Conservation (phyloP, 2,113 vertebrate genomes). For the Melanotaenia duboulayi region DNA sequence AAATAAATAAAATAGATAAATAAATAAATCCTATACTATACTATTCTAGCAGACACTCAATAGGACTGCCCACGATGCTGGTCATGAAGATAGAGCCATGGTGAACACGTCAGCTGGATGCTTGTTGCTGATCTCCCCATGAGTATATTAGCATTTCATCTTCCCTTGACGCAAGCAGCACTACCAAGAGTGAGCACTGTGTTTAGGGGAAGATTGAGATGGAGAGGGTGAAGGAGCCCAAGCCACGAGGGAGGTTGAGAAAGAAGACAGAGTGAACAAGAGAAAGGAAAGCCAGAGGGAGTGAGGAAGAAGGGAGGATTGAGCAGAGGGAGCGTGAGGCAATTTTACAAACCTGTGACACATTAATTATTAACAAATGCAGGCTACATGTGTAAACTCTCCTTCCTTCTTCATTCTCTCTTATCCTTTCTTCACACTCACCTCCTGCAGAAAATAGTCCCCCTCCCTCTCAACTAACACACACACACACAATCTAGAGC, state of each 20-base stretch:
- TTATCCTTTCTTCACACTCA: constrained; percentile 63
- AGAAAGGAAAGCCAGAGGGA: constrained; percentile 63
- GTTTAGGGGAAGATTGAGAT: constrained; percentile 70
- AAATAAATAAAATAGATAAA: too few relatives aligned
- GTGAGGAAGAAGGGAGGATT: constrained; percentile 64
- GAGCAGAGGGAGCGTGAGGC: constrained; percentile 71
- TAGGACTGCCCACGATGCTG: constrained; percentile 51
- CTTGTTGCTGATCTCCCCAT: constrained; percentile 29
- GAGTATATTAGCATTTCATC: constrained; percentile 50
- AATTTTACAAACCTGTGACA: constrained; percentile 84
- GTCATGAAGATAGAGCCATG: constrained; percentile 45
- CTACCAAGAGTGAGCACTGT: constrained; percentile 43
- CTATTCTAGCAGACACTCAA: constrained; percentile 61
- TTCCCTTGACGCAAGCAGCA: constrained; percentile 37
- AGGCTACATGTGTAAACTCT: constrained; percentile 84
- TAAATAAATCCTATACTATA: constrained; percentile 6
- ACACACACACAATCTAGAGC: constrained; percentile 40
- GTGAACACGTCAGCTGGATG: constrained; percentile 43
- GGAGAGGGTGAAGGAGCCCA: constrained; percentile 60
- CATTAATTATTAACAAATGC: constrained; percentile 87
- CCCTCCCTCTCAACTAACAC: constrained; percentile 8
- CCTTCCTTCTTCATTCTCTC: constrained; percentile 70
- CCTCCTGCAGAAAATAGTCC: constrained; percentile 64
- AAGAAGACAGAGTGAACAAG: constrained; percentile 55
- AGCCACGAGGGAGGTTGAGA: constrained; percentile 48